Base-by-base conservation (phyloP, 2,888 invertebrate species). In the Bombylius discolor region DNA sequence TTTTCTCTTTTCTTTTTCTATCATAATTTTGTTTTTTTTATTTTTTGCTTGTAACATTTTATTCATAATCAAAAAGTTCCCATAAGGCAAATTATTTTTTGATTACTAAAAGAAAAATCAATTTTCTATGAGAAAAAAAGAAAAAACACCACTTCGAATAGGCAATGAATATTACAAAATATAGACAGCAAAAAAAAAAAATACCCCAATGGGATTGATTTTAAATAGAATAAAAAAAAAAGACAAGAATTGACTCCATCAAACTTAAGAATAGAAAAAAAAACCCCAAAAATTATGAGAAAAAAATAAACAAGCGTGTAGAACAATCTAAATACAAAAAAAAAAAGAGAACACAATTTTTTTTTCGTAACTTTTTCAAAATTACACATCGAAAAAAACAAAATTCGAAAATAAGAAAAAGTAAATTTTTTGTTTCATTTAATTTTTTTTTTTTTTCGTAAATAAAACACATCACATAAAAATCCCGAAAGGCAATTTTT, bases 21-120 rank as follows among this genome's bases (percentile, higher is more conserved):
- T 23, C 23, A 23, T 23, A 23, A 23, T 23, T 23, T 23, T n/a
- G n/a, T 23, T 23, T 23, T 23, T 23, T 23, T 23, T 23, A 23
- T 23, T 23, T 23, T 23, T 23, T 23, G 3, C 23, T 23, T 23
- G 23, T 23, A 23, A 23, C 23, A 23, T 23, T n/a, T 23, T 23
- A 23, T 23, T 23, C 23, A 23, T 23, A 23, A 36, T 36, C 7
- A 36, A 36, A 36, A 36, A 36, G 51, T 47, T 55, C 55, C 55
- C 55, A 36, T 42, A 51, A 51, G 55, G 55, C 51, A 55, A 55
- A 51, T 51, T 55, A 55, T 55, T 55, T 55, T 55, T 55, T 55
- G 32, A 55, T 55, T 47, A 51, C 55, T 51, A 23, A 34, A 51
- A 51, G 50, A 33, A 49, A 49, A 54, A 47, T 36, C 49, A 36